Conservation (phyloP, 2,113 vertebrate genomes). For the Caretta caretta region DNA sequence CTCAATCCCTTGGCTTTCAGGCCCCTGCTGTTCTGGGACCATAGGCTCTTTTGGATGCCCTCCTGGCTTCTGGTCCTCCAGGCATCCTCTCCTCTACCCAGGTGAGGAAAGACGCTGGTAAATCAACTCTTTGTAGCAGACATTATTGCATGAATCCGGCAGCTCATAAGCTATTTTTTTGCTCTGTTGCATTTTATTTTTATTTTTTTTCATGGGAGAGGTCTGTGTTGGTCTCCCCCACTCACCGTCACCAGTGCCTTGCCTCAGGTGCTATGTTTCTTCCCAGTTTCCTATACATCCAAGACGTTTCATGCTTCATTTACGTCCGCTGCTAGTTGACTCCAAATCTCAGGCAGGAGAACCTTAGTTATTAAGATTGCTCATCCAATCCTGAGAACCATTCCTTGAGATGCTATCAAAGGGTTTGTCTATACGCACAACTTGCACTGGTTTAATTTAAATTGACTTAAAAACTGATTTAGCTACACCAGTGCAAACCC, state of each 20-base stretch:
- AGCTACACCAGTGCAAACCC: not conserved
- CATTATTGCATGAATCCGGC: not conserved
- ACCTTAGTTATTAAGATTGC: accelerated
- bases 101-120: not conserved
- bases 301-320: not conserved
- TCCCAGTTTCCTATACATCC: not conserved
- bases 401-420: constrained; percentile 19
- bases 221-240: not conserved
- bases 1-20: not conserved
- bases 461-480: constrained; percentile 53
- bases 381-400: not conserved
- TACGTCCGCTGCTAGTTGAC: not conserved
- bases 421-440: not conserved
- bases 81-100: accelerated
- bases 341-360: not conserved
- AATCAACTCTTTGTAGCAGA: no score
- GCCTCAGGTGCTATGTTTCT: accelerated
- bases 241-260: accelerated
- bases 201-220: not conserved
- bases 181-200: no score
- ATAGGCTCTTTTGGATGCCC: not conserved
- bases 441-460: not conserved
- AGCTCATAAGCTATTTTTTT: not conserved
- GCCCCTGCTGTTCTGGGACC: not conserved
- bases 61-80: not conserved